phyloP scores from a whole-genome alignment of 2,888 invertebrate genomes.

The Drosophila nigritarsus region DNA sequence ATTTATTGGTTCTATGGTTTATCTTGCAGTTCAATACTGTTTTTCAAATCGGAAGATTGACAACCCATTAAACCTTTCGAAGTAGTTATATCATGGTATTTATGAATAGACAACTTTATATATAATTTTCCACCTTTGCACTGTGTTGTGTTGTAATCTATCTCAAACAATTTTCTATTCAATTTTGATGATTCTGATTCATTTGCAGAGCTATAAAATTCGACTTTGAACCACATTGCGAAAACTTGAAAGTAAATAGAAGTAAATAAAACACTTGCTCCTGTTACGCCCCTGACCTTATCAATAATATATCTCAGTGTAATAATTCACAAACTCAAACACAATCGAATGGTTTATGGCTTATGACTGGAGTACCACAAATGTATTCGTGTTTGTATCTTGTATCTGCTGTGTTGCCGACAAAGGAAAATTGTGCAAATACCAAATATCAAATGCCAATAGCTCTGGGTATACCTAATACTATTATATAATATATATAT shows the following conservation, averaged over 20 bases:
- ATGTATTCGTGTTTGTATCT: constrained; percentile 28
- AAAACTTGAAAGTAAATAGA: constrained; percentile 3
- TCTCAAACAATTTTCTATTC: not conserved
- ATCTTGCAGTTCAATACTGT: not conserved
- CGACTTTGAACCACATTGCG: constrained; percentile 32
- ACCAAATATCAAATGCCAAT: constrained; percentile 49
- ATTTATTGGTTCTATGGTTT: not conserved
- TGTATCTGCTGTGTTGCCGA: constrained; percentile 56
- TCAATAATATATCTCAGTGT: constrained; percentile 55
- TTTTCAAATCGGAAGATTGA: not conserved
- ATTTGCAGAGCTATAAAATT: constrained; percentile 16
- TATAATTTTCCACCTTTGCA: not conserved
- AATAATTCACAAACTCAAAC: constrained; percentile 53
- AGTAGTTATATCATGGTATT: not conserved
- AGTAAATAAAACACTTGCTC: constrained; percentile 37
- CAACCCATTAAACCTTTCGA: not conserved
- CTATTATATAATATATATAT: constrained; percentile 54
- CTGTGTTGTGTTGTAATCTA: not conserved
- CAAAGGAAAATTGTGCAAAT: constrained; percentile 71
- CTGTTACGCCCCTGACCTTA: constrained; percentile 49
- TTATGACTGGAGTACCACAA: constrained; percentile 35
- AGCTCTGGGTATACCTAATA: constrained; percentile 56
- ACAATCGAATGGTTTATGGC: constrained; percentile 51
- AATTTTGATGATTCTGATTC: constrained; percentile 5
- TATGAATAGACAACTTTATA: not conserved